Conservation (phyloP, 1,140 invertebrate genomes). For the Procambarus clarkii region DNA sequence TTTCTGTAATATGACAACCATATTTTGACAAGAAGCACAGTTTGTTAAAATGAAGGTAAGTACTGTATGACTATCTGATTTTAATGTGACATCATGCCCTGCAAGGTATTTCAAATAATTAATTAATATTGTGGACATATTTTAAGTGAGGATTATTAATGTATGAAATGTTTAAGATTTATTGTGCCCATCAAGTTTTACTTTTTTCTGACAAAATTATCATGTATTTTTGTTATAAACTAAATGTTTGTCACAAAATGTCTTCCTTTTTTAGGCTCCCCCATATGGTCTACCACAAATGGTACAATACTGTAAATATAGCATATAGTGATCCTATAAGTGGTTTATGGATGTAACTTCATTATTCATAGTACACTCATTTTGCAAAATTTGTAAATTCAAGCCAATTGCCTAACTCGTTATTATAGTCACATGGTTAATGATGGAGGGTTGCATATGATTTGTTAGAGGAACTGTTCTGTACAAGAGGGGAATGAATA, state of each 20-base stretch:
- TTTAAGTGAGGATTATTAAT: not conserved
- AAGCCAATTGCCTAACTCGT: not conserved
- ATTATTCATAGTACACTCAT: not conserved
- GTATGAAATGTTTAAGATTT: not conserved
- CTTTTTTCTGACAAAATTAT: not conserved
- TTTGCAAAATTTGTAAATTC: not conserved
- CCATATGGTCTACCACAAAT: not conserved
- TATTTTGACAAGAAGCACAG: not conserved
- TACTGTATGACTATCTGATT: not conserved
- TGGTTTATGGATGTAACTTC: not conserved
- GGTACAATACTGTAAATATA: conserved; percentile 8
- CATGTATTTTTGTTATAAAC: not conserved
- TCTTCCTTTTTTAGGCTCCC: conserved; percentile 1
- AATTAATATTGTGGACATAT: not conserved
- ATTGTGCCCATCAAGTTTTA: not conserved
- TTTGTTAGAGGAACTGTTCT: not conserved
- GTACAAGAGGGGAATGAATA: not conserved
- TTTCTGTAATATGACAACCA: not conserved
- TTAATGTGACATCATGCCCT: not conserved
- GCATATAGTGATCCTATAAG: not conserved
- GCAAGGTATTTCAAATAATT: no score
- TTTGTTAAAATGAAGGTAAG: not conserved
- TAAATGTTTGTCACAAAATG: not conserved
- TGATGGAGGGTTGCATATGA: not conserved
- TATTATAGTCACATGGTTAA: not conserved